A percentile compares a stretch with the other conserved stretches of the same genome.
These are phyloP conservation scores for Diacarnus erythraeanus DNA, from an alignment of 37 sponge, comb jelly and placozoan species.

Conservation along the genomic window DNA sequence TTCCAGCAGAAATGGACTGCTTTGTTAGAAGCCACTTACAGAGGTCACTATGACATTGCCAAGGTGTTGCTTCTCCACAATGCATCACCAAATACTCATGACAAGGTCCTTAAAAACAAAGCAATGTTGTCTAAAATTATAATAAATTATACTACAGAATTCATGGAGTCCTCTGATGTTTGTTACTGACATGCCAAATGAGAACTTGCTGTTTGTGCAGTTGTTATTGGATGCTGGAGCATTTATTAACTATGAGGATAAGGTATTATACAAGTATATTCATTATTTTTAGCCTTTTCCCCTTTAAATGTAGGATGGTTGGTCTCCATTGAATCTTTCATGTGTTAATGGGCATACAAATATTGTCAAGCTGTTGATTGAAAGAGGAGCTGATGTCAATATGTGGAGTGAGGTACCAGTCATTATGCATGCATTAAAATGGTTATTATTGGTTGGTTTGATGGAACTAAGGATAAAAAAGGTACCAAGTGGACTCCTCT, in stretches of 20 bases:
- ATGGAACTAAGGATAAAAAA: not conserved
- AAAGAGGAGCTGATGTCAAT: not conserved
- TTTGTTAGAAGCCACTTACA: not conserved
- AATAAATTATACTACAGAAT: not conserved
- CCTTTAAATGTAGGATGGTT: not conserved
- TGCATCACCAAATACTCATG: not conserved
- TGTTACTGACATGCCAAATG: not conserved
- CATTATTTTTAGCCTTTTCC: not conserved
- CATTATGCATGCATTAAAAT: not conserved
- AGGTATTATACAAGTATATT: not conserved
- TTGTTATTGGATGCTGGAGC: not conserved
- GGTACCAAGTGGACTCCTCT: not conserved
- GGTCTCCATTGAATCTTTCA: slow-evolving; percentile 1
- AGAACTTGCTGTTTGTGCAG: not conserved
- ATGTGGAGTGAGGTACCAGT: not conserved
- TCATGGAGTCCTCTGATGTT: not conserved
- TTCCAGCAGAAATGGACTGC: not conserved
- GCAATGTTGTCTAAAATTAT: not conserved
- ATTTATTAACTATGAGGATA: not conserved
- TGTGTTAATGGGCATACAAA: not conserved
- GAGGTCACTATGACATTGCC: not conserved
- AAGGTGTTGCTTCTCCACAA: not conserved
- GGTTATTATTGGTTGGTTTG: not conserved
- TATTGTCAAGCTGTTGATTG: slow-evolving; percentile 1
- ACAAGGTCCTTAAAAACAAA: not conserved